Base-by-base conservation (phyloP, 2,113 vertebrate species). In the Nibea coibor region DNA sequence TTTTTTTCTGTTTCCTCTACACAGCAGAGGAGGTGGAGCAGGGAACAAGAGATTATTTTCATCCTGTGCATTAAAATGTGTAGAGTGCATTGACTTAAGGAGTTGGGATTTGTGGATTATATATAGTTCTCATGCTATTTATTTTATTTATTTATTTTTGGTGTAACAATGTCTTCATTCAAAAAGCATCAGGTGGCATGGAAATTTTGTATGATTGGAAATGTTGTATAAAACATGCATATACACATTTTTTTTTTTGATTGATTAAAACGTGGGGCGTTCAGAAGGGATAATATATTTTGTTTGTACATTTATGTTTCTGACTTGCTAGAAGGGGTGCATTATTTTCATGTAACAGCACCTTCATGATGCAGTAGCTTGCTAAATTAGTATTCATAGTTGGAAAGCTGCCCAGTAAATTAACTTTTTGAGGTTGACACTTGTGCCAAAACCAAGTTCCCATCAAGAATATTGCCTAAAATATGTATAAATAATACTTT, bases 41-140 rank as follows among this genome's bases (percentile, higher is more conserved):
- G 63, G 50, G 56, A 17, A 26, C 19, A 35, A 66, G 14, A 64
- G 61, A 71, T 71, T 57, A 76, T 73, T 76, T 83, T 78, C 43
- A 73, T 59, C 53, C 8, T 58, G 48, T 59, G 59, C 69, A 67
- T 67, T 39, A 5, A 72, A 75, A 57, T 79, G 50, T 72, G 74
- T n/a, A 68, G 45, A 28, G 63, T 58, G 71, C 39, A 47, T 28
- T 70, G 51, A 81, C 9, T 56, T 61, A 56, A 39, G 26, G 10
- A 31, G 39, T 61, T 62, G 16, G n/a, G 31, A 53, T 84, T 10
- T 50, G 15, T 58, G 16, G 72, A 68, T 67, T 58, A 39, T 69
- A 39, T 77, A 24, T 45, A 56, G 62, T 48, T 45, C 57, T 31
- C 35, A 39, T 8, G 35, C 35, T 39, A 39, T 39, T 72, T 5